Evolutionary conservation across 2,888 invertebrate species (phyloP).

Genomic region (Erebia palarica): DNA sequence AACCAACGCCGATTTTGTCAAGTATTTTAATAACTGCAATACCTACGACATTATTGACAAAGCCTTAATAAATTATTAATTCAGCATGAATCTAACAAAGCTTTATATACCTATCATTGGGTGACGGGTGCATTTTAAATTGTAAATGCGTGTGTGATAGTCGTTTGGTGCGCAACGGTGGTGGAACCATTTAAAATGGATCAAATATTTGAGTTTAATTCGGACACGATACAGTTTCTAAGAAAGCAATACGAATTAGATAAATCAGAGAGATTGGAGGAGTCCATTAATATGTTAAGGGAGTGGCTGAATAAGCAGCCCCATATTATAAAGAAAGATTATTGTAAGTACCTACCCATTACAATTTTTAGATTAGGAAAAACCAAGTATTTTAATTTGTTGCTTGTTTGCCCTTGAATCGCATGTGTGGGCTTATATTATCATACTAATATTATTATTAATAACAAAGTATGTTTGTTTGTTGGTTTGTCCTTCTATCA

Average conservation of each 20-base stretch:
- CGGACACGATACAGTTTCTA: conserved; percentile 45
- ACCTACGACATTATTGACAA: too few relatives aligned
- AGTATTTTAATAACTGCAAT: too few relatives aligned
- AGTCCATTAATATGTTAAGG: conserved; percentile 48
- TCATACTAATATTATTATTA: too few relatives aligned
- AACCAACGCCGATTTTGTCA: too few relatives aligned
- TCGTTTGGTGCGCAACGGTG: conserved; percentile 1
- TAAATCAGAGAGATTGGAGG: conserved; percentile 45
- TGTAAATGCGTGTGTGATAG: neutral
- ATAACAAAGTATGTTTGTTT: too few relatives aligned
- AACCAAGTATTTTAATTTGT: conserved; percentile 1
- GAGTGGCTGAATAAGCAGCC: conserved; percentile 56
- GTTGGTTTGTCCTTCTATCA: too few relatives aligned
- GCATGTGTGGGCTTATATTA: neutral
- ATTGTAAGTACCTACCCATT: conserved; percentile 48
- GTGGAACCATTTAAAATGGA: conserved; percentile 47
- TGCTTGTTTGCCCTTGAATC: too few relatives aligned
- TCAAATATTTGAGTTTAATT: conserved; percentile 40
- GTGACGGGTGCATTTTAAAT: neutral
- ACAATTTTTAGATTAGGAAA: conserved; percentile 15
- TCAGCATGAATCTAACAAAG: neutral
- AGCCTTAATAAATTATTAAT: neutral
- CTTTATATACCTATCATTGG: neutral
- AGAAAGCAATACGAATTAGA: conserved; percentile 48
- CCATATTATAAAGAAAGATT: conserved; percentile 52